Percentiles rank a stretch among this genome's conserved stretches.
Conservation (phyloP, 2,888 invertebrate species). For the Cremastinae sp. region DNA sequence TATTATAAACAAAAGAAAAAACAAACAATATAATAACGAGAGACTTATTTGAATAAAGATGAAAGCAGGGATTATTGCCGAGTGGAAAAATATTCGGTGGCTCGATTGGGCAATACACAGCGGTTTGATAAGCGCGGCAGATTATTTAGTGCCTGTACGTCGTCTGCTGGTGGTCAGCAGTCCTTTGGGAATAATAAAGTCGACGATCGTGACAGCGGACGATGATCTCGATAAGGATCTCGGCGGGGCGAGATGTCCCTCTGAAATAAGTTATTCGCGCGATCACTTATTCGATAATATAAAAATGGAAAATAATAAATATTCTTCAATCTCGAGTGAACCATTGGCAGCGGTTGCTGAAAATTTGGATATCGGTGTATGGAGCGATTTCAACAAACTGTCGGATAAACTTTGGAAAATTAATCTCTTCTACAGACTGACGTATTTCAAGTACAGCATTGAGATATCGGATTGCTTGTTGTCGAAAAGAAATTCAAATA, state of each 20-base stretch:
- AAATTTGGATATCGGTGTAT: constrained; percentile 59
- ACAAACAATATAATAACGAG: neutral
- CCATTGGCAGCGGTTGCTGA: neutral
- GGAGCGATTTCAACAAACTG: constrained; percentile 71
- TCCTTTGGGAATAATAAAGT: constrained; percentile 60
- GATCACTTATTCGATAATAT: too few species aligned
- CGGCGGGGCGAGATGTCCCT: neutral
- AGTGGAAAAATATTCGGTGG: constrained; percentile 81
- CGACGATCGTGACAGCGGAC: constrained; percentile 25
- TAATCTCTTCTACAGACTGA: constrained; percentile 67
- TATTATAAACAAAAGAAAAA: neutral
- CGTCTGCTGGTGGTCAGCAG: constrained; percentile 66
- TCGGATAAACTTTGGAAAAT: constrained; percentile 62
- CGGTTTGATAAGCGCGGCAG: constrained; percentile 68
- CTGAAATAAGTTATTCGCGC: too few species aligned
- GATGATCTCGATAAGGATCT: constrained; percentile 20
- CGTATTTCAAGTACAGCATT: constrained; percentile 64
- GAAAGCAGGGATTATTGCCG: constrained; percentile 69
- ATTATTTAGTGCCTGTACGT: constrained; percentile 70
- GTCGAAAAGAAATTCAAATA: neutral
- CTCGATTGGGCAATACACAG: constrained; percentile 79
- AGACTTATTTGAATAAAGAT: constrained; percentile 55
- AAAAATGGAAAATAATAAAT: neutral
- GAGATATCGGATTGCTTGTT: constrained; percentile 49
- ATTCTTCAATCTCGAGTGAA: neutral